phyloP scores from a whole-genome alignment of 2,888 invertebrate genomes.

The Heliconius sara region DNA sequence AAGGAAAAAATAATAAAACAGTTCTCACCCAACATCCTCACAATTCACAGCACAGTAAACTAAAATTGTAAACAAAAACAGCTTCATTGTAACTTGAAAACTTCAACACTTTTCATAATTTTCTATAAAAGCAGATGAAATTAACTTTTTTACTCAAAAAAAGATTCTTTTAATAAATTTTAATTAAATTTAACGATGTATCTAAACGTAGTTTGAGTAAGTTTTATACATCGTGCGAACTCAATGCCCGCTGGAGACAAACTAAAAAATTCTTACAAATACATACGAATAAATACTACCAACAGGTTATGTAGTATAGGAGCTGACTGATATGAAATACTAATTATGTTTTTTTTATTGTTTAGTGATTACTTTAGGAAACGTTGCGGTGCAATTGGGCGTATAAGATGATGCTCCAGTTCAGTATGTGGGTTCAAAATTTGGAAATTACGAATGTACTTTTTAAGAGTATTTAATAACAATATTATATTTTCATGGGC shows the following conservation, averaged over 20 bases:
- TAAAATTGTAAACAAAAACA: slow-evolving; percentile 59
- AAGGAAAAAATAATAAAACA: neutral
- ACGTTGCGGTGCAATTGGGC: neutral
- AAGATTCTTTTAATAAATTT: slow-evolving; percentile 6
- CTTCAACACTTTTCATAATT: slow-evolving; percentile 6
- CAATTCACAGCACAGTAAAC: slow-evolving; percentile 68
- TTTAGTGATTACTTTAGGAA: neutral
- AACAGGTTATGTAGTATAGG: slow-evolving; percentile 39
- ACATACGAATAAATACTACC: slow-evolving; percentile 45
- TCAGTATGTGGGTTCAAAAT: no score
- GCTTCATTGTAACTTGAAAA: slow-evolving; percentile 44
- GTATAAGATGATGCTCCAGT: neutral
- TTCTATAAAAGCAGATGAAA: neutral
- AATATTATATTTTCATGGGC: no score
- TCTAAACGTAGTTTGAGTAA: neutral
- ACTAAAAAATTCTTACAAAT: slow-evolving; percentile 47
- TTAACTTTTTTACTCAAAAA: neutral
- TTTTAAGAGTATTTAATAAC: no score
- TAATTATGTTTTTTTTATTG: neutral
- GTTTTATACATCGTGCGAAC: slow-evolving; percentile 48
- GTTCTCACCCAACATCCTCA: slow-evolving; percentile 67
- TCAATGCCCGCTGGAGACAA: slow-evolving; percentile 50
- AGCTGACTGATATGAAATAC: neutral
- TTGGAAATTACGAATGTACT: no score
- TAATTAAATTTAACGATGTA: slow-evolving; percentile 20